Conservation (phyloP, 2,797 vertebrate genomes). For the Yasuhikotakia modesta region DNA sequence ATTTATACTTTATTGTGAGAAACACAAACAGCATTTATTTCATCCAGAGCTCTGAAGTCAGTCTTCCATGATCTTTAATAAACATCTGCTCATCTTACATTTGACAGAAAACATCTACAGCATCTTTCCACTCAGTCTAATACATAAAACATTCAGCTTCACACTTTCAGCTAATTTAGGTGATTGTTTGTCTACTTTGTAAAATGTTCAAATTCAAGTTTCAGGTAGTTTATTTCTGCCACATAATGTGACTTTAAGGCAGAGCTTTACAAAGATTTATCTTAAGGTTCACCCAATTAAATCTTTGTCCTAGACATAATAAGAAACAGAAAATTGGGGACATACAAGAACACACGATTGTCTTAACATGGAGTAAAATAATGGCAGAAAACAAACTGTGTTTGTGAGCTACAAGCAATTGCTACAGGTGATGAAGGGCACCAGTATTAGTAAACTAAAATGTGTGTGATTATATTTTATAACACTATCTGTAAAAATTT, state of each 20-base stretch:
- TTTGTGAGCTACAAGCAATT: neutral
- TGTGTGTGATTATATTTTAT: neutral
- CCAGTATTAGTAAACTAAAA: neutral
- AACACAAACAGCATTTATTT: constrained; percentile 43
- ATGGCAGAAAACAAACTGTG: neutral
- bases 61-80: constrained; percentile 1
- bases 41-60: constrained; percentile 27
- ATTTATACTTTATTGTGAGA: constrained; percentile 53
- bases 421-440: neutral
- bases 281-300: neutral
- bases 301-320: constrained; percentile 6
- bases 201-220: constrained; percentile 37
- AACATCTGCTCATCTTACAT: constrained; percentile 1
- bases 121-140: neutral
- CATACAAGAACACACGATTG: constrained; percentile 20
- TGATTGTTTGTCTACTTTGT: constrained; percentile 15
- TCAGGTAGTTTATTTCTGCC: constrained; percentile 2
- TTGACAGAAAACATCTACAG: constrained; percentile 10
- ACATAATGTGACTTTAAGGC: constrained; percentile 38
- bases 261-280: constrained; percentile 27
- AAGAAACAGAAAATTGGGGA: constrained; percentile 17
- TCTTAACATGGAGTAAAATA: constrained; percentile 30
- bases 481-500: neutral
- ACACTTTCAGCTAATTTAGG: constrained; percentile 7
- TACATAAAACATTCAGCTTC: neutral